phyloP scores from a whole-genome alignment of 2,113 vertebrate species.

The Dissostichus mawsoni region DNA sequence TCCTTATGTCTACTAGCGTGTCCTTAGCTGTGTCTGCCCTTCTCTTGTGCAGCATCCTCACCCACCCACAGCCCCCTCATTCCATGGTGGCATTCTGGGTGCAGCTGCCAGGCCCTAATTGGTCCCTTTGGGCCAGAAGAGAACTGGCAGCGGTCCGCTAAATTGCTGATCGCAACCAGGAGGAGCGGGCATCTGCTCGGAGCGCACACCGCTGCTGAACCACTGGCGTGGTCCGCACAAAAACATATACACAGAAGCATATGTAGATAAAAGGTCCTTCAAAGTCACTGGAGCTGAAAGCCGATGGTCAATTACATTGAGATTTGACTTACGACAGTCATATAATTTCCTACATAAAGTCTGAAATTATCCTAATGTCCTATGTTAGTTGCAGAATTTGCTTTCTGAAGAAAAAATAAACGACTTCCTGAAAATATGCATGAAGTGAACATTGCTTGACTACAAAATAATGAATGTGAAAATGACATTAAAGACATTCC shows the following conservation, averaged over 20 bases:
- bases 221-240: conserved; percentile 57
- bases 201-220: conserved; percentile 65
- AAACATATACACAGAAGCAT: conserved; percentile 29
- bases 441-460: background rate
- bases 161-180: conserved; percentile 68
- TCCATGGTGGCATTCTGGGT: conserved; percentile 62
- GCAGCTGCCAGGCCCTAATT: conserved; percentile 83
- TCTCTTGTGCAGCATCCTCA: conserved; percentile 46
- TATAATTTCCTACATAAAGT: background rate
- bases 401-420: background rate
- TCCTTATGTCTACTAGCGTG: conserved; percentile 13
- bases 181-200: conserved; percentile 77
- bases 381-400: background rate
- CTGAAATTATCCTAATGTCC: background rate
- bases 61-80: conserved; percentile 41
- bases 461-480: background rate
- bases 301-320: background rate
- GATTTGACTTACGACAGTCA: background rate
- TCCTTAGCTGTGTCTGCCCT: conserved; percentile 47
- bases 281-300: conserved; percentile 59
- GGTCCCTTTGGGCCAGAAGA: conserved; percentile 79
- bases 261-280: conserved; percentile 63
- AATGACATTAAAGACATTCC: background rate
- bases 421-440: background rate
- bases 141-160: conserved; percentile 58